phyloP scores from a whole-genome alignment of 2,888 invertebrate species.

The Hydropsyche betteni region DNA sequence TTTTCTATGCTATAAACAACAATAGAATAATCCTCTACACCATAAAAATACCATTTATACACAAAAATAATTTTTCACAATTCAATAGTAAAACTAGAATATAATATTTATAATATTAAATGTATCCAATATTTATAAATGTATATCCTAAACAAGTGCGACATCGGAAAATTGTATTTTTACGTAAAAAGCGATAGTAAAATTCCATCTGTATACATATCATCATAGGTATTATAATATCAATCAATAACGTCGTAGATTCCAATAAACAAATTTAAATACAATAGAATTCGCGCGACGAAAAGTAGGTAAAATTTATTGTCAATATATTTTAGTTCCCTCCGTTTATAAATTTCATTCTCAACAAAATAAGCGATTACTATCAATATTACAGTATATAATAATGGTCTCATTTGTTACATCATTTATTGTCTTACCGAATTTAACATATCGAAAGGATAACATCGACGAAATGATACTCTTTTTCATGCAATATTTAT shows the following conservation, averaged over 20 bases:
- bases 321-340: slow-evolving; percentile 46
- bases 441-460: slow-evolving; percentile 12
- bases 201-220: slow-evolving; percentile 28
- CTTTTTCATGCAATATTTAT: no score
- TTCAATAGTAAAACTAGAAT: slow-evolving; percentile 57
- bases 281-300: slow-evolving; percentile 5
- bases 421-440: slow-evolving; percentile 37
- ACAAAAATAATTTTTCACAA: slow-evolving; percentile 52
- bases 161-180: slow-evolving; percentile 56
- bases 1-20: slow-evolving; percentile 31
- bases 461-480: background rate
- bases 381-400: slow-evolving; percentile 15
- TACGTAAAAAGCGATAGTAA: slow-evolving; percentile 57
- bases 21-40: slow-evolving; percentile 6
- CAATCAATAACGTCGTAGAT: background rate
- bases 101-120: slow-evolving; percentile 53
- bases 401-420: slow-evolving; percentile 39
- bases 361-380: slow-evolving; percentile 21
- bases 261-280: background rate
- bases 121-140: slow-evolving; percentile 55
- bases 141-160: slow-evolving; percentile 61
- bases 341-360: slow-evolving; percentile 34
- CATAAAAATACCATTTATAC: slow-evolving; percentile 33
- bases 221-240: background rate
- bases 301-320: slow-evolving; percentile 32